Conservation (phyloP, 2,888 invertebrate genomes). For the Zelleria hepariella region DNA sequence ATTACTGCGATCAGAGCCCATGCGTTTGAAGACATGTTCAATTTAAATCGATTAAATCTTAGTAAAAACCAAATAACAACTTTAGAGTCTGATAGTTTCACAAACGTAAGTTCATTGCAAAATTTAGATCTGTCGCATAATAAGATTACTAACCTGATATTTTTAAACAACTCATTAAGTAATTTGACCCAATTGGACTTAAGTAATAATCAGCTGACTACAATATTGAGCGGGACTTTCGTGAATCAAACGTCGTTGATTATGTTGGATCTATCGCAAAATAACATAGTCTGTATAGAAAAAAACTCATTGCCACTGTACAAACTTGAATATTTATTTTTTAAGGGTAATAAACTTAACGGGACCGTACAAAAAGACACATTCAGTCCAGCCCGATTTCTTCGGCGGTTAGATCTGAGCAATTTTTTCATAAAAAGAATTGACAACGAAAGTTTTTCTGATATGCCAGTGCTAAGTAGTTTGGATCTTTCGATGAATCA, state of each 20-base stretch:
- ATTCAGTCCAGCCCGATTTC: constrained; percentile 42
- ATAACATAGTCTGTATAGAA: constrained; percentile 36
- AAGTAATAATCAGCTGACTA: constrained; percentile 34
- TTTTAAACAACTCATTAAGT: constrained; percentile 27
- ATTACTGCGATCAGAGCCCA: constrained; percentile 28
- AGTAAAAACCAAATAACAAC: constrained; percentile 35
- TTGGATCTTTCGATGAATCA: constrained; percentile 47
- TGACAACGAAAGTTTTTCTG: constrained; percentile 34
- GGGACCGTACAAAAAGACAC: constrained; percentile 31
- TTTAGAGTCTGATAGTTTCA: constrained; percentile 35
- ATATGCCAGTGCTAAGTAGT: constrained; percentile 40
- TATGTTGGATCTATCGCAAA: constrained; percentile 43
- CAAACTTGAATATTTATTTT: constrained; percentile 42
- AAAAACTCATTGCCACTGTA: constrained; percentile 36
- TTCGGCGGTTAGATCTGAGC: constrained; percentile 45
- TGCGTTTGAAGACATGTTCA: constrained; percentile 32
- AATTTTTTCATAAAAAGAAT: constrained; percentile 36
- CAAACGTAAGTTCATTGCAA: constrained; percentile 20
- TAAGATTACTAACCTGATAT: constrained; percentile 28
- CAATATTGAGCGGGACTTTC: constrained; percentile 28
- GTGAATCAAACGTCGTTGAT: constrained; percentile 29
- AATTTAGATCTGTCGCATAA: constrained; percentile 47
- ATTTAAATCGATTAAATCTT: constrained; percentile 35
- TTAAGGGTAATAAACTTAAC: constrained; percentile 33
- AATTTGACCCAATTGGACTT: constrained; percentile 40